Evolutionary conservation across 1,140 invertebrate species (phyloP).

Genomic region (Telenomus remus): DNA sequence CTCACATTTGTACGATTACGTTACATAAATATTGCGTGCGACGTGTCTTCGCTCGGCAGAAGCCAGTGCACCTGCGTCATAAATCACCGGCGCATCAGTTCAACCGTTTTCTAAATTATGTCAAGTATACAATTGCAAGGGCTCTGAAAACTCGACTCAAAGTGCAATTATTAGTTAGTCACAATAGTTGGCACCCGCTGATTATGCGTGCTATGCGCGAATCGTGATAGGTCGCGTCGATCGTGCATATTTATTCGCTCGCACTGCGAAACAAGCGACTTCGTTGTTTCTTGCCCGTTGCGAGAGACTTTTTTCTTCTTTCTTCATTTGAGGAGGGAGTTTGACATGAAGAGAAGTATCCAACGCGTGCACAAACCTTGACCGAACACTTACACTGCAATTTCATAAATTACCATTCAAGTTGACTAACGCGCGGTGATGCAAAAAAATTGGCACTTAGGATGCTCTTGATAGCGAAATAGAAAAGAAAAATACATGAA

Average conservation of each 20-base stretch:
- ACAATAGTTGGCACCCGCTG: conserved; percentile 42
- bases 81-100: conserved; percentile 51
- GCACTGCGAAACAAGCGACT: neutral
- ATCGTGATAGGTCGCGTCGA: conserved; percentile 48
- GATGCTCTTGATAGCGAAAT: neutral
- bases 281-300: too few species aligned
- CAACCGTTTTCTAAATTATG: conserved; percentile 54
- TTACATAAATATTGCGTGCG: conserved; percentile 56
- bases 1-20: conserved; percentile 10
- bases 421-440: conserved; percentile 15
- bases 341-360: conserved; percentile 14
- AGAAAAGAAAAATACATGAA: neutral
- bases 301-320: too few species aligned
- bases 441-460: conserved; percentile 8
- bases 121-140: conserved; percentile 58
- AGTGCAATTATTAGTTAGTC: conserved; percentile 45
- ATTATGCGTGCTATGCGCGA: conserved; percentile 29
- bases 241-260: conserved; percentile 35
- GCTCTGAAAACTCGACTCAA: conserved; percentile 41
- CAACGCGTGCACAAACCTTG: conserved; percentile 23
- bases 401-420: conserved; percentile 24
- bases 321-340: neutral
- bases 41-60: conserved; percentile 37
- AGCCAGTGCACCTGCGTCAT: conserved; percentile 27
- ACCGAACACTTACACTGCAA: conserved; percentile 13